Evolutionary conservation across 2,888 invertebrate species (phyloP).

Genomic region (Phlogophora meticulosa): DNA sequence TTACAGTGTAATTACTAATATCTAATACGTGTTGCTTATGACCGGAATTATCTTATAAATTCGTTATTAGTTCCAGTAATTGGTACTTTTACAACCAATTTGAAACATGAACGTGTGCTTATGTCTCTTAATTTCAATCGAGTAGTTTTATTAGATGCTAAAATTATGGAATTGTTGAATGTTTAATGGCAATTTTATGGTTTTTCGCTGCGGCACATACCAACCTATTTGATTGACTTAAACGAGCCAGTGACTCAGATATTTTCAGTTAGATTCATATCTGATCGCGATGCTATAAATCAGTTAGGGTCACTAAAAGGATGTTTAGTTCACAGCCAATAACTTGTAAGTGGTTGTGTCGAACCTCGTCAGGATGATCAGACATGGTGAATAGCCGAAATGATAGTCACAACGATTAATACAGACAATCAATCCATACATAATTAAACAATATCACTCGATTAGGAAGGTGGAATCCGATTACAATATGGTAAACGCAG

Average conservation of each 20-base stretch:
- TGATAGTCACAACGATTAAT: too few relatives aligned
- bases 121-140: conserved; percentile 47
- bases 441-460: too few relatives aligned
- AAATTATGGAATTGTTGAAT: conserved; percentile 36
- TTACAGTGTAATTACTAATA: conserved; percentile 53
- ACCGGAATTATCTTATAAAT: conserved; percentile 53
- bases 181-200: conserved; percentile 18
- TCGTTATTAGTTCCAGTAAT: conserved; percentile 47
- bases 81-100: conserved; percentile 56
- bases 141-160: conserved; percentile 10
- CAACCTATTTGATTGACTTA: conserved; percentile 10
- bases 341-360: too few relatives aligned
- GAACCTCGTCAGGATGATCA: too few relatives aligned
- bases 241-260: neutral
- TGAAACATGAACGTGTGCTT: conserved; percentile 40
- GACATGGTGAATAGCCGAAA: too few relatives aligned
- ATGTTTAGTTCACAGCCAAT: too few relatives aligned
- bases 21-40: conserved; percentile 52
- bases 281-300: neutral
- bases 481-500: too few relatives aligned
- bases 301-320: neutral
- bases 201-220: conserved; percentile 6
- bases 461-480: too few relatives aligned
- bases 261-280: conserved; percentile 7
- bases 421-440: too few relatives aligned